A percentile compares a stretch with the other conserved stretches of the same genome.
Conservation (phyloP, 2,113 vertebrate genomes). For the Tonatia bakeri region DNA sequence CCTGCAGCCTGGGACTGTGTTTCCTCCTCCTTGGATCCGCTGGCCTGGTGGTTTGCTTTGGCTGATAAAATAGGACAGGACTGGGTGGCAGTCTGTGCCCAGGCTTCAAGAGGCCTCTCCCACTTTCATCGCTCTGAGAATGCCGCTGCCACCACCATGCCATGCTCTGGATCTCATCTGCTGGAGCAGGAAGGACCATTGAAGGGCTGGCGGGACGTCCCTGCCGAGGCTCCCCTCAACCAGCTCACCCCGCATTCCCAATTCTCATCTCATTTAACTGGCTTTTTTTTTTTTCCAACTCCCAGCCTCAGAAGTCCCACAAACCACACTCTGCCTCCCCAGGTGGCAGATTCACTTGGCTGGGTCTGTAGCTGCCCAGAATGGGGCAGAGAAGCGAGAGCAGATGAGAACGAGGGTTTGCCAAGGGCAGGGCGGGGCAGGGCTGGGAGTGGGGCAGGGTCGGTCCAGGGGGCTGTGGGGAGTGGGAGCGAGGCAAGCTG, state of each 20-base stretch:
- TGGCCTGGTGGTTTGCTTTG: neutral
- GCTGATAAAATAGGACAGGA: neutral
- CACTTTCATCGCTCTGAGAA: neutral
- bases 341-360: neutral
- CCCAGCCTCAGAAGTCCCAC: neutral
- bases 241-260: neutral
- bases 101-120: neutral
- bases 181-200: neutral
- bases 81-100: neutral
- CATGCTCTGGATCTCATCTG: neutral
- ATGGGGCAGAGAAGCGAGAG: neutral
- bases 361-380: neutral
- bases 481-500: neutral
- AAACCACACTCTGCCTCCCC: neutral
- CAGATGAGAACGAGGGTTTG: neutral
- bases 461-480: neutral
- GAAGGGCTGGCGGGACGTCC: no score
- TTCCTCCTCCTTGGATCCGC: neutral
- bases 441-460: neutral
- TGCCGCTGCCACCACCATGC: accelerated
- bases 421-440: neutral
- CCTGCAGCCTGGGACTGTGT: neutral
- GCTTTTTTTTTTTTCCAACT: neutral
- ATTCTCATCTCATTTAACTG: neutral
- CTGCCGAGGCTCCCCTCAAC: neutral